Percentiles rank a stretch among this genome's conserved stretches.
phyloP scores from a whole-genome alignment of 2,888 invertebrate genomes.

The Philaethria dido region DNA sequence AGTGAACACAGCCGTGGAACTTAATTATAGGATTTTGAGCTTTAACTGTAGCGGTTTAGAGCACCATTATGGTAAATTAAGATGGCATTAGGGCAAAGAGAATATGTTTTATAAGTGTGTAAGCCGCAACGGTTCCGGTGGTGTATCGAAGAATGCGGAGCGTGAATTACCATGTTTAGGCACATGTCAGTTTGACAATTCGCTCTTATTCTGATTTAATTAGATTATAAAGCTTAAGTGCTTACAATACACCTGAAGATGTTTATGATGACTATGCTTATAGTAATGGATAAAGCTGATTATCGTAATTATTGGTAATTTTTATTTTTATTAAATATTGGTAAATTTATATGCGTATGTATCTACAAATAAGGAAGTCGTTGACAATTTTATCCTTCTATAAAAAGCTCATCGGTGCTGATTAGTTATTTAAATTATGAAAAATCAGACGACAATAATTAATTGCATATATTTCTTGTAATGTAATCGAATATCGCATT shows the following conservation, averaged over 20 bases:
- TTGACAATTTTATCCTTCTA: not conserved
- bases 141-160: slow-evolving; percentile 81
- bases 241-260: not conserved
- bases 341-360: not conserved
- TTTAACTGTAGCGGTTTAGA: slow-evolving; percentile 42
- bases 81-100: slow-evolving; percentile 65
- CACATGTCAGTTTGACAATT: slow-evolving; percentile 77
- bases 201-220: slow-evolving; percentile 67
- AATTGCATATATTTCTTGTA: not conserved
- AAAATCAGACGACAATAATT: not conserved
- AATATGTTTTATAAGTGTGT: slow-evolving; percentile 71
- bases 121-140: slow-evolving; percentile 67
- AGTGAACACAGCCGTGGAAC: slow-evolving; percentile 55
- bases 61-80: slow-evolving; percentile 45
- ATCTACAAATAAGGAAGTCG: not conserved
- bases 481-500: not conserved
- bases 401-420: not conserved
- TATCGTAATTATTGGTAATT: not conserved
- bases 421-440: slow-evolving; percentile 2
- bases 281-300: not conserved
- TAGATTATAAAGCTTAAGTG: slow-evolving; percentile 25
- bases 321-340: slow-evolving; percentile 2
- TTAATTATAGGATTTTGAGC: slow-evolving; percentile 46
- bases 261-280: not conserved
- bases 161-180: slow-evolving; percentile 82